These are phyloP conservation scores for Cynaeus angustus DNA, from an alignment of 2,888 invertebrate genomes.

Conservation along the genomic window DNA sequence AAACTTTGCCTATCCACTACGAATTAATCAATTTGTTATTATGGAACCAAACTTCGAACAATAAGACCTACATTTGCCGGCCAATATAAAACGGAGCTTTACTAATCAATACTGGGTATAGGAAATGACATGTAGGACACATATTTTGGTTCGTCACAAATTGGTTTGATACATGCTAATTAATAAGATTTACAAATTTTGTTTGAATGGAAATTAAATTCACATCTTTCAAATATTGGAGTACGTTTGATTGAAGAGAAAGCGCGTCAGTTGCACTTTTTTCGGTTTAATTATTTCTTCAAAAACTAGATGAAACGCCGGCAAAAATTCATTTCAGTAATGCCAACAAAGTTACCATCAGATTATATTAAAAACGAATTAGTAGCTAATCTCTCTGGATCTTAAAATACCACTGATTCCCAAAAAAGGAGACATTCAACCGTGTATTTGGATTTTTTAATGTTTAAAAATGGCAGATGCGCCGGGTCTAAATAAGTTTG, in stretches of 20 bases:
- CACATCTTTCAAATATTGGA: background rate
- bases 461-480: no score
- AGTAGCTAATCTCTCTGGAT: background rate
- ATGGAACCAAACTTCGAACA: background rate
- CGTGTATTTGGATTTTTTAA: no score
- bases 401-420: no score
- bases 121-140: slow-evolving; percentile 12
- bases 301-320: background rate
- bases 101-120: slow-evolving; percentile 4
- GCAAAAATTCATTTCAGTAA: background rate
- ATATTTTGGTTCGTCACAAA: background rate
- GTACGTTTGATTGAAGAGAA: background rate
- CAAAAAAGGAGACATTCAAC: no score
- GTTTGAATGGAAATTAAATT: background rate
- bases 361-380: background rate
- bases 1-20: slow-evolving; percentile 3
- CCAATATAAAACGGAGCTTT: slow-evolving; percentile 4
- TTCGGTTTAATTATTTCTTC: background rate
- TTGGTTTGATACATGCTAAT: background rate
- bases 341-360: background rate
- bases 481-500: no score
- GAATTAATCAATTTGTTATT: slow-evolving; percentile 4
- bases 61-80: background rate
- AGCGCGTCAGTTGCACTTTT: background rate
- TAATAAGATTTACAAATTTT: background rate